These are phyloP conservation scores for Bucorvus abyssinicus DNA, from an alignment of 2,797 vertebrate species.

Conservation along the genomic window DNA sequence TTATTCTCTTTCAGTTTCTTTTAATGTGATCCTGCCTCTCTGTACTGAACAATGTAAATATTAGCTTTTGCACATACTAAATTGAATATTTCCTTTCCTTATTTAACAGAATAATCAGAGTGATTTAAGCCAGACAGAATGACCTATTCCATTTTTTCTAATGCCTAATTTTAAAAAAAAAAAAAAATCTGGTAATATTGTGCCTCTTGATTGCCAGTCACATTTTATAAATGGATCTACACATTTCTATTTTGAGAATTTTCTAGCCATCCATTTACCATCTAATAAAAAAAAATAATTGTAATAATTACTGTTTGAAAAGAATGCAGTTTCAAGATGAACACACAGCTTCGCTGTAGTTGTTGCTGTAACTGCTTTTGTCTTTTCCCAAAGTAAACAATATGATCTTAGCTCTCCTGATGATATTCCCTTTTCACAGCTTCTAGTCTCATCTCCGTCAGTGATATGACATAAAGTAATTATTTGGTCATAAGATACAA, in stretches of 20 bases:
- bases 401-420: neutral
- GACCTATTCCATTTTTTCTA: neutral
- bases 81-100: slow-evolving; percentile 10
- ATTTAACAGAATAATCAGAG: slow-evolving; percentile 30
- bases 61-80: slow-evolving; percentile 11
- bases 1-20: slow-evolving; percentile 14
- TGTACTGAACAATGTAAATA: slow-evolving; percentile 40
- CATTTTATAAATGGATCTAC: neutral
- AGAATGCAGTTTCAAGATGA: neutral
- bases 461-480: neutral
- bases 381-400: neutral
- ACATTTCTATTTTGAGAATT: neutral
- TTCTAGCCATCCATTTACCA: neutral
- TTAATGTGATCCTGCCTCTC: neutral
- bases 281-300: neutral
- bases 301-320: neutral
- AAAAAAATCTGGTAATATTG: neutral
- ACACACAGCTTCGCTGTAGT: neutral
- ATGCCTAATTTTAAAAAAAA: neutral
- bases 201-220: neutral
- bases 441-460: neutral
- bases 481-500: neutral
- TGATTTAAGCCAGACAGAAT: neutral
- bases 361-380: neutral
- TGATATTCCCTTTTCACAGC: neutral